These are phyloP conservation scores for Camponotus pennsylvanicus DNA, from an alignment of 1,140 invertebrate genomes.

Conservation along the genomic window DNA sequence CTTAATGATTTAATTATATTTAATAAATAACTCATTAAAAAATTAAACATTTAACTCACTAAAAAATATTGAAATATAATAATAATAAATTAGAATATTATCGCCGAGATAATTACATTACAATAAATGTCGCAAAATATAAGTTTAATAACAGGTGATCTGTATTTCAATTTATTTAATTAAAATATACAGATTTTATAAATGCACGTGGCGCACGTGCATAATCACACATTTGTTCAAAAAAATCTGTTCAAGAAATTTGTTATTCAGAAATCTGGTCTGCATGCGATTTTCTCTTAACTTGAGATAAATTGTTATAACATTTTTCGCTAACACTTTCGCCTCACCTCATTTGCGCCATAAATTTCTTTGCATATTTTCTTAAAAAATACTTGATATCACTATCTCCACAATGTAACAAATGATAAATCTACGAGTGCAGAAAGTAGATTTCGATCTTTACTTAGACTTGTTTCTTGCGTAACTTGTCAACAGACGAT, in stretches of 20 bases:
- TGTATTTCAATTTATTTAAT: constrained; percentile 79
- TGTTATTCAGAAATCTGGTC: constrained; percentile 48
- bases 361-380: constrained; percentile 54
- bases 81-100: background rate
- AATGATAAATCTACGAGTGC: constrained; percentile 67
- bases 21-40: background rate
- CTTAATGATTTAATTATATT: background rate
- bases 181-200: constrained; percentile 81
- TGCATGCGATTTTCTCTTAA: constrained; percentile 58
- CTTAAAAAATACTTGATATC: constrained; percentile 74
- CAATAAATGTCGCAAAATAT: background rate
- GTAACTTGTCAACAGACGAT: constrained; percentile 59
- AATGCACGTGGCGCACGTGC: constrained; percentile 39
- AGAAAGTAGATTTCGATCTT: constrained; percentile 45
- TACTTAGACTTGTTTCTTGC: background rate
- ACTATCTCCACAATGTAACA: constrained; percentile 60
- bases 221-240: constrained; percentile 81
- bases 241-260: no score
- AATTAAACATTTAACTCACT: background rate
- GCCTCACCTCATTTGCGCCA: constrained; percentile 1
- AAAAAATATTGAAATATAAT: background rate
- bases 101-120: background rate
- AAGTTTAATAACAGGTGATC: constrained; percentile 19
- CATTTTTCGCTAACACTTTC: constrained; percentile 49
- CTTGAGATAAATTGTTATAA: constrained; percentile 74